Percentiles rank a stretch among this genome's conserved stretches.
phyloP scores from a whole-genome alignment of 2,888 invertebrate species.

The Physocephala rufipes region DNA sequence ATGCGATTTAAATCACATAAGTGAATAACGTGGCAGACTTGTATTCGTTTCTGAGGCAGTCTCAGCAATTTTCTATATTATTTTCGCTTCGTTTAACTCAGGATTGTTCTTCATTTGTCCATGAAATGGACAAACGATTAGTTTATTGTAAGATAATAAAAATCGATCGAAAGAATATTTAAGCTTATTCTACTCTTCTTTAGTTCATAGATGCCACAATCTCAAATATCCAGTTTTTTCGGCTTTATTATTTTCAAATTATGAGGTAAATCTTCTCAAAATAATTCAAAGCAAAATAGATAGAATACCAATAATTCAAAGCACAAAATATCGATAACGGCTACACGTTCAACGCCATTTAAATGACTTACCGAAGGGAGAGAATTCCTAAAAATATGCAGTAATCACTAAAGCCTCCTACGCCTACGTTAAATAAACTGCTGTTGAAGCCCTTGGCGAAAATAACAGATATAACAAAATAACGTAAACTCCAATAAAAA shows the following conservation, averaged over 20 bases:
- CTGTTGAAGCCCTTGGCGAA: too few species aligned
- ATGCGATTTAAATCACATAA: background rate
- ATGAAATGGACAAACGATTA: slow-evolving; percentile 2
- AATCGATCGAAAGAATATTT: slow-evolving; percentile 4
- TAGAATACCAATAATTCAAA: too few species aligned
- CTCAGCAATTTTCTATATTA: slow-evolving; percentile 8
- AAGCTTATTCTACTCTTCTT: background rate
- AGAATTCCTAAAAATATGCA: background rate
- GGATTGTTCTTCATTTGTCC: background rate
- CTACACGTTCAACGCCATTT: background rate
- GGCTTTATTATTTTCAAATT: too few species aligned
- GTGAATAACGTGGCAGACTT: background rate
- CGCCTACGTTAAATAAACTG: background rate
- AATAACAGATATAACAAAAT: background rate
- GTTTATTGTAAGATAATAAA: background rate
- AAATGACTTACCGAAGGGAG: too few species aligned
- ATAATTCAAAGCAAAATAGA: too few species aligned
- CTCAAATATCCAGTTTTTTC: too few species aligned
- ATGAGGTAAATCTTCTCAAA: too few species aligned
- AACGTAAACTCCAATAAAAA: too few species aligned
- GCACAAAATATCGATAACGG: too few species aligned
- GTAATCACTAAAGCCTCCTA: background rate
- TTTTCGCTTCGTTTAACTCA: slow-evolving; percentile 20
- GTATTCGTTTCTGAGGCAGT: background rate
- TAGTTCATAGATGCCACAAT: background rate